Conservation (phyloP, 2,797 vertebrate species). For the Anabacerthia variegaticeps region DNA sequence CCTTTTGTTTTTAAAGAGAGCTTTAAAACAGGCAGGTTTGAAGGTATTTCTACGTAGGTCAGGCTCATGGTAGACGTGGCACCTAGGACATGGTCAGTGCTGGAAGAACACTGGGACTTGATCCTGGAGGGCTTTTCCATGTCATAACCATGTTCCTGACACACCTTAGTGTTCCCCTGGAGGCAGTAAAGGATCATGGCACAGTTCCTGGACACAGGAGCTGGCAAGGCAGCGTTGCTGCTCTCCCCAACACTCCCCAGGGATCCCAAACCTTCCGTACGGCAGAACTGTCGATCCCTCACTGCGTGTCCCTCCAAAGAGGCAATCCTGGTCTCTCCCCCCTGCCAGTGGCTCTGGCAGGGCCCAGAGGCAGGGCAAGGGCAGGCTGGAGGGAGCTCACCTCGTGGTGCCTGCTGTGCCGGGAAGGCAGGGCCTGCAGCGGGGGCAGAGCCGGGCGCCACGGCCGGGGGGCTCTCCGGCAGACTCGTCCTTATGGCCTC, state of each 20-base stretch:
- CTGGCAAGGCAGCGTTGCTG: accelerated
- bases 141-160: accelerated
- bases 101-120: neutral
- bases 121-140: neutral
- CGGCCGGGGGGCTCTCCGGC: neutral
- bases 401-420: neutral
- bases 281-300: accelerated
- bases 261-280: neutral
- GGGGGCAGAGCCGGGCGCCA: neutral
- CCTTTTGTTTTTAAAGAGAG: neutral
- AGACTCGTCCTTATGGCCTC: neutral
- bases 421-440: neutral
- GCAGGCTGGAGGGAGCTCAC: too few relatives aligned
- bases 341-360: accelerated
- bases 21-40: neutral
- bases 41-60: accelerated
- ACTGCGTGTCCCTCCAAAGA: accelerated
- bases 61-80: neutral
- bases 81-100: too few relatives aligned
- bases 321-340: accelerated
- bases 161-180: neutral
- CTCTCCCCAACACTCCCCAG: neutral
- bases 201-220: neutral
- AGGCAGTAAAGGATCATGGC: accelerated
- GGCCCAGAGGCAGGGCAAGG: neutral